Evolutionary conservation across 2,113 vertebrate genomes (phyloP).

Genomic region (Romanogobio albipinnatus): DNA sequence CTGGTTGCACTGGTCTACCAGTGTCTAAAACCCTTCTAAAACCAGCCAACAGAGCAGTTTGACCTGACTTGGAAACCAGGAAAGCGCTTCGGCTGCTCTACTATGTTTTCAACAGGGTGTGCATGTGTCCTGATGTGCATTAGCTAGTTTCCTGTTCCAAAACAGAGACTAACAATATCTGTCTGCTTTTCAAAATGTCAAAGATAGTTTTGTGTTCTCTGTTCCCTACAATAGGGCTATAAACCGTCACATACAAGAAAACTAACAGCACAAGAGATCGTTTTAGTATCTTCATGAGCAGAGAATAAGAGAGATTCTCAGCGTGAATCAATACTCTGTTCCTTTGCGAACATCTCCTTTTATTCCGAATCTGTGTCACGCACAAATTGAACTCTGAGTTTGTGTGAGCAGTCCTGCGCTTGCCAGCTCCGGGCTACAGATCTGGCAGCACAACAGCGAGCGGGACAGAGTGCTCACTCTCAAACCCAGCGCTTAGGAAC

Average conservation of each 20-base stretch:
- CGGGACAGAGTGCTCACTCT: background rate
- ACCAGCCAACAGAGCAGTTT: background rate
- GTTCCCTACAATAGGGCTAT: background rate
- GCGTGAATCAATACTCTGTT: constrained; percentile 16
- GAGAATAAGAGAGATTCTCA: background rate
- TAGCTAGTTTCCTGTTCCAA: background rate
- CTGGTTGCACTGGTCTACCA: background rate
- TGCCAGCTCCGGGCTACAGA: constrained; percentile 30
- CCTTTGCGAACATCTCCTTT: background rate
- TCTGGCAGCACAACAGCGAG: constrained; percentile 17
- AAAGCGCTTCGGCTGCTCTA: background rate
- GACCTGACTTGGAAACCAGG: background rate
- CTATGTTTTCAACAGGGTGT: background rate
- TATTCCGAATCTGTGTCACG: constrained; percentile 8
- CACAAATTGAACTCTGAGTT: constrained; percentile 6
- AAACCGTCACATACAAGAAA: background rate
- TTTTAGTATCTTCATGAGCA: background rate
- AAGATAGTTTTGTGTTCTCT: background rate
- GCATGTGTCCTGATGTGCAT: background rate
- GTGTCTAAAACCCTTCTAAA: background rate
- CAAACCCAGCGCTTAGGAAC: background rate
- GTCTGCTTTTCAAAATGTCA: background rate
- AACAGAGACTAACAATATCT: background rate
- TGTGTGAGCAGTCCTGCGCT: constrained; percentile 2
- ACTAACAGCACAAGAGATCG: constrained; percentile 2